Percentiles rank a stretch among this genome's conserved stretches.
Conservation (phyloP, 1,140 invertebrate genomes). For the Drosophila santomea region DNA sequence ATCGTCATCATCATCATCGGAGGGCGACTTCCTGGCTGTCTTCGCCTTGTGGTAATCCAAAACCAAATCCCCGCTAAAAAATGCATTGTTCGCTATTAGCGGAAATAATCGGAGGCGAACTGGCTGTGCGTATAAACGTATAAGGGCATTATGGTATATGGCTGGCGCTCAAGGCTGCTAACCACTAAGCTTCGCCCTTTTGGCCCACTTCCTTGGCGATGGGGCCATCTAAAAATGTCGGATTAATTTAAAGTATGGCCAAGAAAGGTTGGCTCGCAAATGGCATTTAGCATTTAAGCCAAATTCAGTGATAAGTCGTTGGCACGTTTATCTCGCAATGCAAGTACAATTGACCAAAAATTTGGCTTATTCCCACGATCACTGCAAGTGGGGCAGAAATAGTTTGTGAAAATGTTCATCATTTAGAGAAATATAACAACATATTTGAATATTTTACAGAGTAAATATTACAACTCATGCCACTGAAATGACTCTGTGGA, state of each 20-base stretch:
- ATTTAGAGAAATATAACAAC: too few species aligned
- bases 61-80: slow-evolving; percentile 49
- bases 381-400: too few species aligned
- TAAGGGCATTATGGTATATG: neutral
- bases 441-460: too few species aligned
- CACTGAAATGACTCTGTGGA: too few species aligned
- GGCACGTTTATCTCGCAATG: neutral
- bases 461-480: neutral
- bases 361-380: too few species aligned
- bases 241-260: slow-evolving; percentile 28
- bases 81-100: slow-evolving; percentile 56
- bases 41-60: slow-evolving; percentile 30
- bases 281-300: slow-evolving; percentile 13
- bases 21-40: slow-evolving; percentile 25
- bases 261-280: slow-evolving; percentile 15
- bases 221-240: slow-evolving; percentile 16
- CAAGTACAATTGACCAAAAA: neutral
- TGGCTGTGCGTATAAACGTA: slow-evolving; percentile 5
- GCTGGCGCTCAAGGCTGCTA: slow-evolving; percentile 11
- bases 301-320: neutral
- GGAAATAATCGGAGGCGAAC: slow-evolving; percentile 28
- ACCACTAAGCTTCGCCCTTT: slow-evolving; percentile 13
- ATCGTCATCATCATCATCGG: slow-evolving; percentile 1
- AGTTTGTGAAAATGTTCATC: too few species aligned
- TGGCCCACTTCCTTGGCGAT: neutral